These are phyloP conservation scores for Hydrolagus affinis DNA, from an alignment of 2,113 vertebrate species.

Conservation along the genomic window DNA sequence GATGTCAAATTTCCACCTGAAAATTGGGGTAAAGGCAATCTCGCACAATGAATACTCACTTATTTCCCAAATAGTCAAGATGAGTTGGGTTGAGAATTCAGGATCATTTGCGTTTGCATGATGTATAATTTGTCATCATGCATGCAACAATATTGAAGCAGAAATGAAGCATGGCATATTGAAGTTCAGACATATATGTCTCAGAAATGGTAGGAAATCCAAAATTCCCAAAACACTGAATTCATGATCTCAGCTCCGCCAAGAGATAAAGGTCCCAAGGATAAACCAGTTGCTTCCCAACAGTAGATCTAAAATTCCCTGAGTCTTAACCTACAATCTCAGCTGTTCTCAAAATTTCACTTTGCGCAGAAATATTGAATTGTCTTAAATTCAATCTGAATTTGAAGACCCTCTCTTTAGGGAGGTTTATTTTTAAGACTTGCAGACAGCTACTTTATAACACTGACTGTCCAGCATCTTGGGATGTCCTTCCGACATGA, in stretches of 20 bases:
- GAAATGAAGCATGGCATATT: not conserved
- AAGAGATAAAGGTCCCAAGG: not conserved
- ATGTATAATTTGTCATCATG: not conserved
- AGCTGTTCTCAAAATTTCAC: too few relatives aligned
- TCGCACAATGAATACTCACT: not conserved
- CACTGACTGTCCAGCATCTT: too few relatives aligned
- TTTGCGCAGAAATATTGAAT: too few relatives aligned
- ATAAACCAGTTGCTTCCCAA: slow-evolving; percentile 18
- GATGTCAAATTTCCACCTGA: not conserved
- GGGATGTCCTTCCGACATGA: too few relatives aligned
- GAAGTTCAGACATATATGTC: not conserved
- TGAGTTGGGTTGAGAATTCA: too few relatives aligned
- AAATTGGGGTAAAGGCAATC: not conserved
- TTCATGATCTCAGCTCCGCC: slow-evolving; percentile 2
- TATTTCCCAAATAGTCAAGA: not conserved
- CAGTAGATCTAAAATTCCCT: too few relatives aligned
- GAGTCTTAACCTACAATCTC: too few relatives aligned
- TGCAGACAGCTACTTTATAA: not conserved
- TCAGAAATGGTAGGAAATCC: not conserved
- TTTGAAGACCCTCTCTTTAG: too few relatives aligned
- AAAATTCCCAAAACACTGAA: not conserved
- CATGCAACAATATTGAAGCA: not conserved
- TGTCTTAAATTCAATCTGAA: too few relatives aligned
- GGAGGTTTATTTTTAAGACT: too few relatives aligned
- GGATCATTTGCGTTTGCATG: not conserved